These are phyloP conservation scores for Bergia puertoricense DNA, from an alignment of 92 coral and sea anemone species.

Conservation along the genomic window DNA sequence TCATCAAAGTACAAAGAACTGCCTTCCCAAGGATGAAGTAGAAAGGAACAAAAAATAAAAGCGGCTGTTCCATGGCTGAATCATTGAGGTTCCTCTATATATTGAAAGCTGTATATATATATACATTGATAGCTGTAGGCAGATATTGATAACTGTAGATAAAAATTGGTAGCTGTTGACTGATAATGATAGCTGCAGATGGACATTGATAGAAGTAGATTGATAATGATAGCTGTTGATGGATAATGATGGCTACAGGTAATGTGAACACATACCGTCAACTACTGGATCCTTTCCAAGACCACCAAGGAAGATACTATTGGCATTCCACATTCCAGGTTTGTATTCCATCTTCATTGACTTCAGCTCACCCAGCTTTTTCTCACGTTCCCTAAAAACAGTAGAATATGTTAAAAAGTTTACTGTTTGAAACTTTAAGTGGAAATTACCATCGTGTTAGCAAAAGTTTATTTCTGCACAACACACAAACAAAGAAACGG, in stretches of 20 bases:
- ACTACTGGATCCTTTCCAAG: conserved; percentile 92
- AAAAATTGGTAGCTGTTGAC: not conserved
- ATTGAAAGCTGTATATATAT: not conserved
- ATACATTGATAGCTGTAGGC: not conserved
- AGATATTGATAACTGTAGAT: not conserved
- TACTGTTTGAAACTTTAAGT: not conserved
- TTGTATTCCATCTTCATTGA: conserved; percentile 69
- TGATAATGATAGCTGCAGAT: not conserved
- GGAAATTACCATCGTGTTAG: too few relatives aligned
- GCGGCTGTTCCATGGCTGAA: too few relatives aligned
- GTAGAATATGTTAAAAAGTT: not conserved
- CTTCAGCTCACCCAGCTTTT: conserved; percentile 72
- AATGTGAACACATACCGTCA: conserved; percentile 59
- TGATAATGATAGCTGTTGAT: not conserved
- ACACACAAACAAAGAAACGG: too few relatives aligned
- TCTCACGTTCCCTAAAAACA: conserved; percentile 75
- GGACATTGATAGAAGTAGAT: not conserved
- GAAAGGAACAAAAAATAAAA: too few relatives aligned
- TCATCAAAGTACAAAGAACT: too few relatives aligned
- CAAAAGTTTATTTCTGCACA: too few relatives aligned
- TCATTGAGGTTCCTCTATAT: too few relatives aligned
- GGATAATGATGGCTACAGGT: not conserved
- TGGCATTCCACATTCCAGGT: conserved; percentile 91
- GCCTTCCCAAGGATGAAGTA: too few relatives aligned
- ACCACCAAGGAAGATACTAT: conserved; percentile 92